phyloP scores from a whole-genome alignment of 2,797 vertebrate species.

The Poecilia wingei region DNA sequence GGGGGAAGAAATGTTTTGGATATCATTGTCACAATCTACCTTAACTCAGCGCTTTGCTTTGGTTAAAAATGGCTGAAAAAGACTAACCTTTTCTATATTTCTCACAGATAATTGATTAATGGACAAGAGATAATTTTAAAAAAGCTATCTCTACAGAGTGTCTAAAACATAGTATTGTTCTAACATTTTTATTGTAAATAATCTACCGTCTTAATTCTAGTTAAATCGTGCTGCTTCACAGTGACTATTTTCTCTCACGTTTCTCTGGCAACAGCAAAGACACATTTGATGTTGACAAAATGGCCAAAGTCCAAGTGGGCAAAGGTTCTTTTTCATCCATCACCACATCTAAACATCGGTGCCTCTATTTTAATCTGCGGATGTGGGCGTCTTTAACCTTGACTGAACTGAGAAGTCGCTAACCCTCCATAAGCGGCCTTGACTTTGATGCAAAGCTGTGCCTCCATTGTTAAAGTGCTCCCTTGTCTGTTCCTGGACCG shows the following conservation, averaged over 20 bases:
- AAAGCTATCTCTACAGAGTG: background rate
- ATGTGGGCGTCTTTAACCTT: constrained; percentile 54
- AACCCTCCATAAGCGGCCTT: constrained; percentile 39
- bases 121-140: background rate
- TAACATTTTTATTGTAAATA: background rate
- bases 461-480: constrained; percentile 41
- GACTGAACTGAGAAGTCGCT: constrained; percentile 39
- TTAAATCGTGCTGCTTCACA: background rate
- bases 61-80: background rate
- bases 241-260: background rate
- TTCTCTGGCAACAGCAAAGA: constrained; percentile 6
- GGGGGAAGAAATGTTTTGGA: background rate
- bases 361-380: constrained; percentile 34
- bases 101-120: background rate
- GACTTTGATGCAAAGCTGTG: constrained; percentile 38
- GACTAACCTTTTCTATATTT: background rate
- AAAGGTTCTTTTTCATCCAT: constrained; percentile 27
- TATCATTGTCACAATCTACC: background rate
- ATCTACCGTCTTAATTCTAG: background rate
- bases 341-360: constrained; percentile 43
- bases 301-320: constrained; percentile 35
- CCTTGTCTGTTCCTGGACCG: constrained; percentile 24
- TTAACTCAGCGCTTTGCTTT: background rate
- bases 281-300: constrained; percentile 34
- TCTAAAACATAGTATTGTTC: background rate